Evolutionary conservation across 2,888 invertebrate species (phyloP).

Genomic region (Halictus ligatus): DNA sequence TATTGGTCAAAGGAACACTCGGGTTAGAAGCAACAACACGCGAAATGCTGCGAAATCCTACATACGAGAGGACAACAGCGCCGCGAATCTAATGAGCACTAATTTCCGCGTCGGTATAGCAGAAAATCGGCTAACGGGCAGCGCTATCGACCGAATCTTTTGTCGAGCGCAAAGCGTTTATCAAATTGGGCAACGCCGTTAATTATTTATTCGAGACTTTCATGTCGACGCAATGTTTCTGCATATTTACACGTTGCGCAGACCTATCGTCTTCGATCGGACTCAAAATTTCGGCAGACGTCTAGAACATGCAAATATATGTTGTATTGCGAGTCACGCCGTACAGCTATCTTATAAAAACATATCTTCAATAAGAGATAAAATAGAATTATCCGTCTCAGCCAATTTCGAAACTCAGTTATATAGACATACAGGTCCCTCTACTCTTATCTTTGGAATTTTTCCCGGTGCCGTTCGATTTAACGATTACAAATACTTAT

Average conservation of each 20-base stretch:
- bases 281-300: conserved; percentile 53
- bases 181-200: not conserved
- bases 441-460: not conserved
- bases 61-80: conserved; percentile 45
- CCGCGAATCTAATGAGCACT: conserved; percentile 18
- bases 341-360: conserved; percentile 74
- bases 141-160: not conserved
- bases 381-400: not conserved
- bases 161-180: not conserved
- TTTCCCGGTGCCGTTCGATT: not conserved
- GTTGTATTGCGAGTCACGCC: conserved; percentile 48
- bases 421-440: not conserved
- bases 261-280: conserved; percentile 63
- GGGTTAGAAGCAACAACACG: conserved; percentile 36
- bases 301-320: not conserved
- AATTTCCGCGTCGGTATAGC: conserved; percentile 30
- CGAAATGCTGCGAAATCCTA: conserved; percentile 48
- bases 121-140: conserved; percentile 7
- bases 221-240: conserved; percentile 71
- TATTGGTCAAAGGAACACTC: conserved; percentile 38
- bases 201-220: conserved; percentile 79
- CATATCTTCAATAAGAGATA: conserved; percentile 62
- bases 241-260: conserved; percentile 70
- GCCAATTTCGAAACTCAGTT: not conserved
- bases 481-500: not conserved